A percentile compares a stretch with the other conserved stretches of the same genome.
Conservation (phyloP, 2,888 invertebrate genomes). For the Cenopis cana region DNA sequence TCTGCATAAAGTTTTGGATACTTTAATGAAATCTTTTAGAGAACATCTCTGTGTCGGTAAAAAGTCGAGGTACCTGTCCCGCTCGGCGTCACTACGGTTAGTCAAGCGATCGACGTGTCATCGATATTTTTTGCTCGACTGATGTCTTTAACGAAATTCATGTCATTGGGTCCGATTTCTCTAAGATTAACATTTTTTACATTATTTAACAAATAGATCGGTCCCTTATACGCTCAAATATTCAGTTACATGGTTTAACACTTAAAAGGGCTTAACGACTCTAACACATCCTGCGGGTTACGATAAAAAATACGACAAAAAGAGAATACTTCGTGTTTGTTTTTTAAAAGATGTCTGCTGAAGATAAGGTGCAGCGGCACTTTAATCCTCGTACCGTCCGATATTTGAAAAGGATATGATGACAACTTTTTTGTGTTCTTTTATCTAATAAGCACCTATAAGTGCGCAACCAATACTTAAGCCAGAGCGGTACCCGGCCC, state of each 20-base stretch:
- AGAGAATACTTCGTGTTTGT: slow-evolving; percentile 83
- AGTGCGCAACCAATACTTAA: slow-evolving; percentile 68
- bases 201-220: slow-evolving; percentile 84
- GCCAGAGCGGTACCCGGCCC: slow-evolving; percentile 14
- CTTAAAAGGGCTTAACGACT: slow-evolving; percentile 85
- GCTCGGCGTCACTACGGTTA: slow-evolving; percentile 70
- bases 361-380: slow-evolving; percentile 83
- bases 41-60: slow-evolving; percentile 65
- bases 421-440: slow-evolving; percentile 80
- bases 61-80: slow-evolving; percentile 70
- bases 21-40: slow-evolving; percentile 76
- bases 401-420: slow-evolving; percentile 85
- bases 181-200: slow-evolving; percentile 81
- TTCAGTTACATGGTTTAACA: slow-evolving; percentile 86
- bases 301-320: slow-evolving; percentile 83
- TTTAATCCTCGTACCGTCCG: slow-evolving; percentile 82
- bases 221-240: slow-evolving; percentile 83
- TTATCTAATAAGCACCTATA: slow-evolving; percentile 79
- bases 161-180: slow-evolving; percentile 83
- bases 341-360: slow-evolving; percentile 85
- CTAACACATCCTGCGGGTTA: slow-evolving; percentile 85
- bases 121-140: slow-evolving; percentile 79
- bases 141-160: slow-evolving; percentile 83
- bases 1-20: slow-evolving; percentile 65
- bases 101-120: slow-evolving; percentile 74